Evolutionary conservation across 2,113 vertebrate genomes (phyloP), one percentile per base, ranked within the genome.

Genomic region (Siniperca knerii): DNA sequence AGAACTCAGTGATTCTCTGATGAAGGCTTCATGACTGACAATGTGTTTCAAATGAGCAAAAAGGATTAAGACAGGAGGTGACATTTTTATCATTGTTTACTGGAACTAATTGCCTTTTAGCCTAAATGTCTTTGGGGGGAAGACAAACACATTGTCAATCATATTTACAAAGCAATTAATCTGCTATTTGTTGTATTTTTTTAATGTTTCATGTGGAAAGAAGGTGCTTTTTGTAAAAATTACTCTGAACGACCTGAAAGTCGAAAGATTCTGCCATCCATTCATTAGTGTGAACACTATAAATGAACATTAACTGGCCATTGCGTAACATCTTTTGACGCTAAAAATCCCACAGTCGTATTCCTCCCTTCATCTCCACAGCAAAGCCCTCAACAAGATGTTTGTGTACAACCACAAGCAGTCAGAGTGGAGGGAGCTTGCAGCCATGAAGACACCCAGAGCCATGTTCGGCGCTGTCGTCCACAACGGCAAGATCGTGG

Each of bases 331-430:
- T 40, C 35, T 83, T 60, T 55, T 23, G 48, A 71, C 68, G 3
- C 20, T 0, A 21, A 15, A 15, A 15, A 50, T 16, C 25, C 10
- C 40, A 46, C 2, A 0, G 10, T 57, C 12, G 1, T n/a, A 1
- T 60, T 18, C 16, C 4, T 44, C 2, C 25, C 29, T 50, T 48
- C 2, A 4, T 71, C 23, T 69, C 79, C 57, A 21, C 92, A 99
- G 98, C 93, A 99, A 99, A 96, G 98, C 97, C 83, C 95, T 99
- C 74, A 99, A 97, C 85, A 97, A 99, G 85, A 81, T 97, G 90
- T 99, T 99, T 89, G 94, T 91, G 21, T 98, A 98, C 95, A 99
- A 98, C 90, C 96, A 98, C 79, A 99, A 99, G 94, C 98, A 98
- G 93, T 96, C 97, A 15, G 98, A 99, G 85, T 99, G 98, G 98